These are phyloP conservation scores for Marronus borbonicus DNA, from an alignment of 2,888 invertebrate species.

Conservation along the genomic window DNA sequence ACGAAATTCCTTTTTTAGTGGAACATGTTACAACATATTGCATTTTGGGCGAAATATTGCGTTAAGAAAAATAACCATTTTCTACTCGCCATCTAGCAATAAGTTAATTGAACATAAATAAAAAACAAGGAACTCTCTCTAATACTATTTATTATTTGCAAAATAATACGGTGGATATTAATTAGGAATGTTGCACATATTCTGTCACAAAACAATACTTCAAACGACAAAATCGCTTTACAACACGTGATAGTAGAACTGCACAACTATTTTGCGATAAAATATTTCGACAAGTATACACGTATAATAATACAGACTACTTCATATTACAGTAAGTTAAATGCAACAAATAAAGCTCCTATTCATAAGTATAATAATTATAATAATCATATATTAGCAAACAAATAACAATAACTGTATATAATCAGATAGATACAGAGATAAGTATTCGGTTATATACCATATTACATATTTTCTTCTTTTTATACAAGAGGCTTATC, in stretches of 20 bases:
- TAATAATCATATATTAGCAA: not conserved
- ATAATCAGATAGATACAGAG: not conserved
- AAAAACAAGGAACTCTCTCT: not conserved
- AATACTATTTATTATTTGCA: constrained; percentile 17
- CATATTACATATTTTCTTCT: not conserved
- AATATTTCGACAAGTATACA: constrained; percentile 4
- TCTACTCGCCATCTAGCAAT: too few relatives aligned
- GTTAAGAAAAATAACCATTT: too few relatives aligned
- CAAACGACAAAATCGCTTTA: not conserved
- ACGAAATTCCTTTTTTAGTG: too few relatives aligned
- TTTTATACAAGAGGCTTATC: constrained; percentile 35
- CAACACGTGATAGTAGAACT: not conserved
- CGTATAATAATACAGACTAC: not conserved
- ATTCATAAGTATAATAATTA: not conserved
- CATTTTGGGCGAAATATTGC: too few relatives aligned
- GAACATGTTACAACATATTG: too few relatives aligned
- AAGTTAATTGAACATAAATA: not conserved
- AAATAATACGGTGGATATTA: not conserved
- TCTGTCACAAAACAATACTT: not conserved
- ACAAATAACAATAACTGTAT: not conserved
- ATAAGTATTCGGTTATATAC: not conserved
- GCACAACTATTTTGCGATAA: not conserved
- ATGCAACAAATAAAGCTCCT: not conserved
- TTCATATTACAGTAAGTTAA: not conserved
- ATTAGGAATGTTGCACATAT: not conserved